Base-by-base conservation (phyloP, 2,797 vertebrate species). In the Cryptoblepharus egeriae region DNA sequence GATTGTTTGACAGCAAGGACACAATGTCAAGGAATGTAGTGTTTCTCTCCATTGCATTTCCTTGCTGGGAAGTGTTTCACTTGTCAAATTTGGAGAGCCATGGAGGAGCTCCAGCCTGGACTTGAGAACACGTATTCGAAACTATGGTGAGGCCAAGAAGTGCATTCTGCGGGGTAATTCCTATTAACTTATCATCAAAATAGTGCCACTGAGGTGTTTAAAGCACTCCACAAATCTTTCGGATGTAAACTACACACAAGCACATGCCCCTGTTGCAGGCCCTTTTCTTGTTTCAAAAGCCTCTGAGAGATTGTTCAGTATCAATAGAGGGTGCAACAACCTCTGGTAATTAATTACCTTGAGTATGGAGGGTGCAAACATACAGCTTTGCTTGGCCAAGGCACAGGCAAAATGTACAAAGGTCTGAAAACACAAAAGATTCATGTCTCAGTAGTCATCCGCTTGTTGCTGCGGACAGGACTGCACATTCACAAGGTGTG, bases 401-500 rank as follows among this genome's bases (percentile, higher is more conserved):
- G 32, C 11, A 57, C 30, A 7, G 30, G 32, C 57, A 60, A 39
- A 60, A 60, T 24, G 11, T 28, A 37, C 7, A 11, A 37, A 16
- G 15, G 26, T 39, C 35, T 16, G 39, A 15, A 35, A 58, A 26
- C 22, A 13, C 15, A 11, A 72, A 52, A 20, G 3, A 52, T 10
- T 52, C 2, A 30, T 16, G n/a, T 20, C n/a, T 30, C 22, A 72
- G 49, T 24, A 20, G n/a, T 28, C 11, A 28, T 12, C 52, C 57
- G 49, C 20, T 24, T 37, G 30, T 37, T 74, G 55, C 10, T 37
- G 4, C 37, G 42, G 24, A 26, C 22, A 65, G 13, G 35, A 68
- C 72, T 69, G 12, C 16, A 52, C 35, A 76, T 75, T 37, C 6
- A 3, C 35, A 83, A 71, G 32, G 69, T 85, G 49, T 83, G 63